Percentiles rank a stretch among this genome's conserved stretches.
These are phyloP conservation scores for Hepsetus odoe DNA, from an alignment of 2,113 vertebrate species.

Conservation along the genomic window DNA sequence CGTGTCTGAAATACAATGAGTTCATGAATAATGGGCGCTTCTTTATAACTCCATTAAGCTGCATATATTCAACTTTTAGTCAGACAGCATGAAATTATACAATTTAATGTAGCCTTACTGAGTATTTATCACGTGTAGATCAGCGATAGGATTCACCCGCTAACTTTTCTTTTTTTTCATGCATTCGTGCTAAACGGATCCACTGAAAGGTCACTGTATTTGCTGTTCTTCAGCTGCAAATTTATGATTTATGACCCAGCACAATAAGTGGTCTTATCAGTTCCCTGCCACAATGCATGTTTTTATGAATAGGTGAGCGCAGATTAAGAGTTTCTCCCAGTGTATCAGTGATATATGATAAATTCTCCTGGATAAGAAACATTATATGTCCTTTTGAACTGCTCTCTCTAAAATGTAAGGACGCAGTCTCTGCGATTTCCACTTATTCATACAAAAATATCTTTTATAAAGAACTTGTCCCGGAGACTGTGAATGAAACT, in stretches of 20 bases:
- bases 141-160: constrained; percentile 32
- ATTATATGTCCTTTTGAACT: neutral
- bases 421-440: neutral
- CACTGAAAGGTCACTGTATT: constrained; percentile 48
- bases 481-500: neutral
- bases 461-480: neutral
- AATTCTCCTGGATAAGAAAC: neutral
- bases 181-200: constrained; percentile 45
- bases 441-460: neutral
- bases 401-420: neutral
- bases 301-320: neutral
- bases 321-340: constrained; percentile 5
- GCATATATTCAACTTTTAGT: constrained; percentile 69
- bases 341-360: neutral
- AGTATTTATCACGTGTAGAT: constrained; percentile 70
- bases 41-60: constrained; percentile 70
- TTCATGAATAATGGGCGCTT: constrained; percentile 68
- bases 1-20: constrained; percentile 49
- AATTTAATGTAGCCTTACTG: constrained; percentile 69
- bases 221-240: constrained; percentile 42
- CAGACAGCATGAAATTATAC: constrained; percentile 69
- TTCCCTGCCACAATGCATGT: constrained; percentile 19
- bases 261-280: constrained; percentile 38
- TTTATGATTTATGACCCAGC: constrained; percentile 30
- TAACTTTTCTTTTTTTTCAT: constrained; percentile 42